Base-by-base conservation (phyloP, 2,797 vertebrate species). In the Anisognathus igniventris region DNA sequence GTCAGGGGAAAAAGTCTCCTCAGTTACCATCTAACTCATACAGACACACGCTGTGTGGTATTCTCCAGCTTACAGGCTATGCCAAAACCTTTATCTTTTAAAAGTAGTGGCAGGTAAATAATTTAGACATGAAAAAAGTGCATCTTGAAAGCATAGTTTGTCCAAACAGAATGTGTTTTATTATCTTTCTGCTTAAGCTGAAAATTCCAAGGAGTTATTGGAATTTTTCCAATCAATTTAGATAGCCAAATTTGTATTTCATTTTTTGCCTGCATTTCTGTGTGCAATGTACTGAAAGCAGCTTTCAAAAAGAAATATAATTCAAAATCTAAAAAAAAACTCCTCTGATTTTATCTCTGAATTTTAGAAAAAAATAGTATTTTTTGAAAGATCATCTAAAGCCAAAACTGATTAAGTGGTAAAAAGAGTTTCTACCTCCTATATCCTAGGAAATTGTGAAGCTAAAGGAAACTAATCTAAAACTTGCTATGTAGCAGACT, bases 401-500 rank as follows among this genome's bases (percentile, higher is more conserved):
- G 85, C 54, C 31, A 77, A 72, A 53, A 77, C 16, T 60, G 28
- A 89, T 71, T 47, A 87, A 75, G 23, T n/a, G 10, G 37, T 61
- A 81, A 95, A 86, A 85, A 72, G 18, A 37, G 6, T 74, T 92
- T 76, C 81, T 90, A 24, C 12, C n/a, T 79, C 60, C 35, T 79
- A 27, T 40, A 76, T 77, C 33, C 44, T 42, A 82, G 12, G 24
- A 54, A 92, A 85, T 33, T 12, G 35, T 56, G 98, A 98, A 96
- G 96, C 96, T 96, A 96, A 97, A 95, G 96, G 91, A 92, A 97
- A 91, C 75, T 96, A 98, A 98, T 97, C 97, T 97, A 98, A 98
- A 98, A 97, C 87, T 96, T 97, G 94, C 96, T 98, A 97, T 96
- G 92, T 97, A 97, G 95, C 95, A 98, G 97, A 98, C 96, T 98